A percentile compares a stretch with the other conserved stretches of the same genome.
Conservation (phyloP, 1,140 invertebrate species). For the Bombus haemorrhoidalis region DNA sequence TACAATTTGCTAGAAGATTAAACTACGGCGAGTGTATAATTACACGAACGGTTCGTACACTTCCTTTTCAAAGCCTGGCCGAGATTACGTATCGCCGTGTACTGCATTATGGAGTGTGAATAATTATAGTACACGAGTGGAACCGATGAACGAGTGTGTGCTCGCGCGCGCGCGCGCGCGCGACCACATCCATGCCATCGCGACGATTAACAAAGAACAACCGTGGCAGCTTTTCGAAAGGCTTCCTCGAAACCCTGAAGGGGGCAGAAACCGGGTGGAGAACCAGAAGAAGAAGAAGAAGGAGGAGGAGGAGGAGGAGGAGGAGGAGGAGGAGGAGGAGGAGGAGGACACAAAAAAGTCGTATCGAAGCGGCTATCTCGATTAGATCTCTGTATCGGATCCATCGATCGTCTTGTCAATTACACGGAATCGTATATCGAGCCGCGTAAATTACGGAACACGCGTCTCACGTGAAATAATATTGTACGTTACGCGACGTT, state of each 20-base stretch:
- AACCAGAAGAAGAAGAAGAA: not conserved
- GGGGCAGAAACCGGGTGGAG: not conserved
- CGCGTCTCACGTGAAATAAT: conserved; percentile 22
- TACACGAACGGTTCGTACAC: conserved; percentile 59
- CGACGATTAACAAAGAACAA: conserved; percentile 55
- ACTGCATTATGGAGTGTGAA: conserved; percentile 61
- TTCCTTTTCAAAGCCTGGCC: conserved; percentile 47
- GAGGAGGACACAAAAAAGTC: not conserved
- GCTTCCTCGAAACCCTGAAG: not conserved
- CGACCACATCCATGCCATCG: not conserved
- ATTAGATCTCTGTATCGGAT: conserved; percentile 39
- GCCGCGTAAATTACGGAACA: conserved; percentile 36
- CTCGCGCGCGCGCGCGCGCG: not conserved
- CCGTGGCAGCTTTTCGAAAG: conserved; percentile 51
- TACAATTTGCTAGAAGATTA: conserved; percentile 68
- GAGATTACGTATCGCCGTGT: conserved; percentile 60
- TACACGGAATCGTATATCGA: conserved; percentile 38
- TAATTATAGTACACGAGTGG: conserved; percentile 63
- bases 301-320: not conserved
- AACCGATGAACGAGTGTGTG: conserved; percentile 44
- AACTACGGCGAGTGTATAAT: conserved; percentile 61
- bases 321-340: too few species aligned
- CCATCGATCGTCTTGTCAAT: conserved; percentile 46
- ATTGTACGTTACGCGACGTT: conserved; percentile 4
- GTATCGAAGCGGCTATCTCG: conserved; percentile 29